Conservation (phyloP, 2,113 vertebrate genomes). For the Triplophysa rosa region DNA sequence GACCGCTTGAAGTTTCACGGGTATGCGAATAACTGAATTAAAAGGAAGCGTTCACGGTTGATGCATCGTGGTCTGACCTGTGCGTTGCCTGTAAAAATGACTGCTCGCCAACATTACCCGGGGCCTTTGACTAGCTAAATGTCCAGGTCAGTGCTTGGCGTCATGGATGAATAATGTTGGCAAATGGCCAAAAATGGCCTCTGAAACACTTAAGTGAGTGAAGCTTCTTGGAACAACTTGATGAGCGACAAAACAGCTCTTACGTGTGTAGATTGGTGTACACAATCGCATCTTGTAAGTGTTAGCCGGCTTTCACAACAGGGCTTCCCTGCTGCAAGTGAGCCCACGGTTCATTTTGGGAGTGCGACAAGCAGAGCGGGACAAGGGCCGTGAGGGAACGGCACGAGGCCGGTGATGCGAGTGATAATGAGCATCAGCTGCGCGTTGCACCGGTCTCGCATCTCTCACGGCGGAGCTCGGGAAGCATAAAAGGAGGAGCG, state of each 20-base stretch:
- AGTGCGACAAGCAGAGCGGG: too few relatives aligned
- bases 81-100: constrained; percentile 37
- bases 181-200: constrained; percentile 32
- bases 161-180: constrained; percentile 41
- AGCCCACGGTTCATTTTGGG: too few relatives aligned
- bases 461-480: too few relatives aligned
- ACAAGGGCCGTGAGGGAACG: too few relatives aligned
- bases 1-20: constrained; percentile 18
- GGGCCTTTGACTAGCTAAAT: constrained; percentile 53
- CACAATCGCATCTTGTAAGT: not conserved
- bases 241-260: constrained; percentile 2
- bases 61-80: constrained; percentile 2
- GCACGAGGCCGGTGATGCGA: too few relatives aligned
- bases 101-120: constrained; percentile 30
- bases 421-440: too few relatives aligned
- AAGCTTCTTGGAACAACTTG: constrained; percentile 26
- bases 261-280: not conserved
- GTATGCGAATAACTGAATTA: constrained; percentile 41
- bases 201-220: constrained; percentile 34
- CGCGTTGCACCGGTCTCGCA: too few relatives aligned
- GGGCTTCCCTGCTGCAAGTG: too few relatives aligned
- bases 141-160: constrained; percentile 34
- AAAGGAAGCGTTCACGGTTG: constrained; percentile 24
- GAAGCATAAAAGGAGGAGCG: too few relatives aligned
- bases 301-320: not conserved